Percentiles rank a stretch among this genome's conserved stretches.
Conservation (phyloP, 2,113 vertebrate species). For the Pteropus alecto region DNA sequence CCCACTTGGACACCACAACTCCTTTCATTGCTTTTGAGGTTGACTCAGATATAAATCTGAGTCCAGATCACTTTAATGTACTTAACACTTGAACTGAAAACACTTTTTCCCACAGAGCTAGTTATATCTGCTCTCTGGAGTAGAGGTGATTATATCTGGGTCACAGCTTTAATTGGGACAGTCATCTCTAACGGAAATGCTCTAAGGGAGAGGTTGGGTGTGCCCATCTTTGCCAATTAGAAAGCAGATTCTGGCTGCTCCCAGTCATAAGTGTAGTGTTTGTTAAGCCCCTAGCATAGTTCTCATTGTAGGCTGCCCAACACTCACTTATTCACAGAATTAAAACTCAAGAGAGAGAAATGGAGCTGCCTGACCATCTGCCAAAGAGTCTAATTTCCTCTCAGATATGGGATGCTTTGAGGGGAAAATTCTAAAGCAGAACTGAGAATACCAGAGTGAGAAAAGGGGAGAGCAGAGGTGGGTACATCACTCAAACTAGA, state of each 20-base stretch:
- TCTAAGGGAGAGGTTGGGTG: neutral
- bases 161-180: neutral
- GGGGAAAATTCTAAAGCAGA: neutral
- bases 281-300: neutral
- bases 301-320: neutral
- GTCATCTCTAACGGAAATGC: neutral
- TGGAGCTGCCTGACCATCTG: neutral
- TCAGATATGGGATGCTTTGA: neutral
- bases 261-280: neutral
- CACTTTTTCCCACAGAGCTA: neutral
- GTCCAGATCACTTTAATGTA: neutral
- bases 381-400: neutral
- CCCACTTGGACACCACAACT: neutral
- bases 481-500: neutral
- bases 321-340: neutral
- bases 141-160: neutral
- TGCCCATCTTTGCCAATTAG: neutral
- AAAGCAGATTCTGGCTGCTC: neutral
- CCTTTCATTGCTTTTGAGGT: neutral
- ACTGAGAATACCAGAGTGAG: neutral
- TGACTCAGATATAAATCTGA: neutral
- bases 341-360: neutral
- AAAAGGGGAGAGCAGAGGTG: neutral
- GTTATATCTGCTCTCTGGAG: conserved; percentile 18
- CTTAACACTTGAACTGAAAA: neutral